phyloP scores from a whole-genome alignment of 2,113 vertebrate genomes.

The Copsychus sechellarum region DNA sequence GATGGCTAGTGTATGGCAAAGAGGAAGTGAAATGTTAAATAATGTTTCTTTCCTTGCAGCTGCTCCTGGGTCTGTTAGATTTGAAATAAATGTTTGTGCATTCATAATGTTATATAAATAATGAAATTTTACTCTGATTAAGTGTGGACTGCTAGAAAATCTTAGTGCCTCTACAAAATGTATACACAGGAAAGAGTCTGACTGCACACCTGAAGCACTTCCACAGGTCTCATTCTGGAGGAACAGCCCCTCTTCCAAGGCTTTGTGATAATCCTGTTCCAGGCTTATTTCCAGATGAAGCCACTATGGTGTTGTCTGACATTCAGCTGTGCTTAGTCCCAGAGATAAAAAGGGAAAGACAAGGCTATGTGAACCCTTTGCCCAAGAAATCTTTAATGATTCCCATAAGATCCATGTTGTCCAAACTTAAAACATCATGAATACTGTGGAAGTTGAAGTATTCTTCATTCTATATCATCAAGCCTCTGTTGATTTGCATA shows the following conservation, averaged over 20 bases:
- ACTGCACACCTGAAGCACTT: not conserved
- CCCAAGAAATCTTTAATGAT: not conserved
- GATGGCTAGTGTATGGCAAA: accelerated
- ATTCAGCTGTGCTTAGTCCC: not conserved
- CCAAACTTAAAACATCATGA: not conserved
- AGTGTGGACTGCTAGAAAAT: not conserved
- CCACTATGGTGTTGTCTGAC: not conserved
- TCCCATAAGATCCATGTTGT: not conserved
- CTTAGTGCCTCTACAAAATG: not conserved
- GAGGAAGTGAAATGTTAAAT: not conserved
- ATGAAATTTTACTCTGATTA: not conserved
- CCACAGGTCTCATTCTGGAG: not conserved
- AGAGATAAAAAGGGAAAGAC: not conserved
- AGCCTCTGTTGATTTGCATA: not conserved
- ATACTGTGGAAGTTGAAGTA: not conserved
- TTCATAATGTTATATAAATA: not conserved
- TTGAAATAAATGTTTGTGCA: not conserved
- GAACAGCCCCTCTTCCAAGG: not conserved
- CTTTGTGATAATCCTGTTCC: not conserved
- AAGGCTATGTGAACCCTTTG: accelerated
- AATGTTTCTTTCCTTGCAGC: not conserved
- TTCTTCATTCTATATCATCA: not conserved
- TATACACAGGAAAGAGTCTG: not conserved
- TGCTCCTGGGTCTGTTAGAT: not conserved
- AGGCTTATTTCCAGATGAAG: not conserved